Percentiles rank a stretch among this genome's conserved stretches.
Evolutionary conservation across 2,888 invertebrate genomes (phyloP).

Genomic region (Pristionchus mayeri): DNA sequence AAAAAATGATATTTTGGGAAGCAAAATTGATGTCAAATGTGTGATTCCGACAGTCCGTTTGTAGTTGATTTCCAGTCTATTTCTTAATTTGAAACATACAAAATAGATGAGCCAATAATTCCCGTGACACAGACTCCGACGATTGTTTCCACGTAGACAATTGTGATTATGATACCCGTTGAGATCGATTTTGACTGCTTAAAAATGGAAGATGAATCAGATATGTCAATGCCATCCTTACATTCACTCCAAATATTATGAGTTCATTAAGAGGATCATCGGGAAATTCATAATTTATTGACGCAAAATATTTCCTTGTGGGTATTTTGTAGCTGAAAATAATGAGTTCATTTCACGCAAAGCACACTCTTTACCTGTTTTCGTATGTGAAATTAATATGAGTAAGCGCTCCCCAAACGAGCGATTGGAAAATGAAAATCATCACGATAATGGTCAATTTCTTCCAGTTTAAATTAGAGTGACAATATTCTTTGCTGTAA

Average conservation of each 20-base stretch:
- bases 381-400: background rate
- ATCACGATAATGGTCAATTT: background rate
- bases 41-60: background rate
- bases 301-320: background rate
- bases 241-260: background rate
- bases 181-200: background rate
- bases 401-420: background rate
- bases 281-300: background rate
- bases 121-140: background rate
- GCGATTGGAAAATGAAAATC: background rate
- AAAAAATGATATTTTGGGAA: background rate
- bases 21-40: background rate
- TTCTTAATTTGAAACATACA: background rate
- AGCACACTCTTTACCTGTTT: background rate
- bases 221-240: background rate
- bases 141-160: background rate
- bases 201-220: background rate
- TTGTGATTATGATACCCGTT: background rate
- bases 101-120: background rate
- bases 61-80: too few species aligned
- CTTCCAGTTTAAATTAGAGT: background rate
- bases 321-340: background rate
- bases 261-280: background rate
- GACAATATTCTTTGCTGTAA: background rate
- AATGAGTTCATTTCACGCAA: too few species aligned